Evolutionary conservation across 2,888 invertebrate genomes (phyloP).

Genomic region (Marasmarcha lunaedactyla): DNA sequence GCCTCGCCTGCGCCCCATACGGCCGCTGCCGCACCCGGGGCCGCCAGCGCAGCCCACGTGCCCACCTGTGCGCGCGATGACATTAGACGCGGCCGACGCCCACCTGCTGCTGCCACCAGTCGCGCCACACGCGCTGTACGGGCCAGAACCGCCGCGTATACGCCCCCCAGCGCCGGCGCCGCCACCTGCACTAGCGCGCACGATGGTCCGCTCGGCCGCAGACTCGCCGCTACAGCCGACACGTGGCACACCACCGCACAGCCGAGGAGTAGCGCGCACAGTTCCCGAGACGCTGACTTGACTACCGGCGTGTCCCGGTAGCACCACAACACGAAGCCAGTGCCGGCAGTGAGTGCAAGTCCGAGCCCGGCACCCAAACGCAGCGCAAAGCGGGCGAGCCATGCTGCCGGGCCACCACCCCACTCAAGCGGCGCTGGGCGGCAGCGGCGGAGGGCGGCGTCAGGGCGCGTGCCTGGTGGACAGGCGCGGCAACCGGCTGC

Average conservation of each 20-base stretch:
- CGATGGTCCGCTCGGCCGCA: constrained; percentile 19
- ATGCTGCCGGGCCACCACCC: constrained; percentile 43
- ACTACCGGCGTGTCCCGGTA: constrained; percentile 76
- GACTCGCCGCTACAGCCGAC: constrained; percentile 75
- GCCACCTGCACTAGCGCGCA: constrained; percentile 24
- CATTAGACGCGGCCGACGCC: constrained; percentile 28
- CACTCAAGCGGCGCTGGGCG: constrained; percentile 69
- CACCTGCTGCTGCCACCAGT: constrained; percentile 24
- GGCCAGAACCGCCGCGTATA: constrained; percentile 29
- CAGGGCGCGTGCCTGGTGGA: constrained; percentile 72
- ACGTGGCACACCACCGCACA: constrained; percentile 34
- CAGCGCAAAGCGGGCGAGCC: constrained; percentile 21
- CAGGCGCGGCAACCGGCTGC: constrained; percentile 67
- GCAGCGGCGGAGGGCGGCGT: constrained; percentile 71
- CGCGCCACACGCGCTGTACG: constrained; percentile 30
- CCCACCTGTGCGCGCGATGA: constrained; percentile 68
- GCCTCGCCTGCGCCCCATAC: constrained; percentile 72
- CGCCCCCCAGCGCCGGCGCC: constrained; percentile 26
- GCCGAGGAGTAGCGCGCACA: constrained; percentile 19
- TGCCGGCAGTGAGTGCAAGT: constrained; percentile 70
- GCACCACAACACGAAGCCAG: constrained; percentile 68
- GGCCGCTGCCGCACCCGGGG: constrained; percentile 43
- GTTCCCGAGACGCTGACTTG: constrained; percentile 74
- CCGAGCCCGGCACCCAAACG: constrained; percentile 72
- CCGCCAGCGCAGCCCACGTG: constrained; percentile 72